Conservation (phyloP, 2,888 invertebrate species). For the Ferrisia virgata region DNA sequence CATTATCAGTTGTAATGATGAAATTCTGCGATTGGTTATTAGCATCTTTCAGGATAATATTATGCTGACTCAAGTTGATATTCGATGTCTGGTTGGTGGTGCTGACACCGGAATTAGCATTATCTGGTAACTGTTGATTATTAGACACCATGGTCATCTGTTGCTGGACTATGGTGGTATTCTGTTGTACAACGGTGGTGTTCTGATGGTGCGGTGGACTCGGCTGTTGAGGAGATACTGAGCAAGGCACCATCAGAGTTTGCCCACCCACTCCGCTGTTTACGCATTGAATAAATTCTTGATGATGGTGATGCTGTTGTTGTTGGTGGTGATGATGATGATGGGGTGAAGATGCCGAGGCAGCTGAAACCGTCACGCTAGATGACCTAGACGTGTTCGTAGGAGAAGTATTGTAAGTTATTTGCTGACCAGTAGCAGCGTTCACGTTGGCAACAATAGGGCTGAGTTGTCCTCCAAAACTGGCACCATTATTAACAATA, state of each 20-base stretch:
- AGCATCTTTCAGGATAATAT: conserved; percentile 46
- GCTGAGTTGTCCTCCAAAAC: conserved; percentile 56
- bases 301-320: background rate
- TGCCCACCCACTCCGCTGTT: conserved; percentile 62
- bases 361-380: background rate
- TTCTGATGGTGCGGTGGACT: conserved; percentile 48
- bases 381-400: conserved; percentile 6
- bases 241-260: conserved; percentile 68
- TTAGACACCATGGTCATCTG: conserved; percentile 75
- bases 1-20: conserved; percentile 53
- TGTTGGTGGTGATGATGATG: background rate
- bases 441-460: conserved; percentile 73
- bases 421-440: conserved; percentile 61
- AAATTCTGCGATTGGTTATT: conserved; percentile 52
- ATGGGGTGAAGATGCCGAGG: conserved; percentile 50
- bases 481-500: conserved; percentile 49
- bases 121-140: conserved; percentile 57
- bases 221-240: conserved; percentile 51
- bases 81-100: conserved; percentile 52
- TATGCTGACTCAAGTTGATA: conserved; percentile 46
- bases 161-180: conserved; percentile 79
- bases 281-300: conserved; percentile 67
- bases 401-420: conserved; percentile 36
- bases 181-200: conserved; percentile 76
- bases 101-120: conserved; percentile 37